Conservation (phyloP, 2,888 invertebrate species). For the Eupithecia vulgata region DNA sequence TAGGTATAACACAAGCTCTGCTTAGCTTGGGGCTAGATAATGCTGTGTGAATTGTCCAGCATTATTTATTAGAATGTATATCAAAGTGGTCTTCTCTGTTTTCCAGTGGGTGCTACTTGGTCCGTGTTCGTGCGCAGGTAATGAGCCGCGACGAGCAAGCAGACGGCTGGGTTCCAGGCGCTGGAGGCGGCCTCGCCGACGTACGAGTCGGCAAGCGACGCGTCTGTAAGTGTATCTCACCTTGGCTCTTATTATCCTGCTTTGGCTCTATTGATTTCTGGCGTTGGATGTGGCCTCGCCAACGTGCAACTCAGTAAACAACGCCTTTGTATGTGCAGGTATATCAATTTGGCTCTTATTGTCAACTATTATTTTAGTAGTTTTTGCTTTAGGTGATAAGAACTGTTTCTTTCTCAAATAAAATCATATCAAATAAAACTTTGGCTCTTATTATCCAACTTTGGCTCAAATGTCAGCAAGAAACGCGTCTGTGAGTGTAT, state of each 20-base stretch:
- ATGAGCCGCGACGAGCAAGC: conserved; percentile 99
- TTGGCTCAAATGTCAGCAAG: not conserved
- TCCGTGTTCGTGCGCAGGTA: conserved; percentile 99
- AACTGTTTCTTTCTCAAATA: no score
- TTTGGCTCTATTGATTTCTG: conserved; percentile 86
- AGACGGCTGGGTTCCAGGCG: conserved; percentile 97
- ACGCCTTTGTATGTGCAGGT: conserved; percentile 58
- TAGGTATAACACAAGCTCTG: no score
- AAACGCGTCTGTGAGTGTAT: no score
- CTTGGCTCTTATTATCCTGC: not conserved
- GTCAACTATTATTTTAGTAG: no score
- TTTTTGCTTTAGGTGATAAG: no score
- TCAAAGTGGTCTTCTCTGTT: not conserved
- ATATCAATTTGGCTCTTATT: not conserved
- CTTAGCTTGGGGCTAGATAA: no score
- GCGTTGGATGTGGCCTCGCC: conserved; percentile 96
- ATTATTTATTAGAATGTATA: no score
- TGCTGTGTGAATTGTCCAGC: no score
- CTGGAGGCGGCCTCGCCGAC: conserved; percentile 96
- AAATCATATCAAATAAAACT: no score
- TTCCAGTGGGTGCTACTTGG: conserved; percentile 95
- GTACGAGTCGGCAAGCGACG: conserved; percentile 93
- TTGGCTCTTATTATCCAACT: not conserved
- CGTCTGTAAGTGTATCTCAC: conserved; percentile 47
- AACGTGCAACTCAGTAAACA: conserved; percentile 95